These are phyloP conservation scores for Neosalanx taihuensis DNA, from an alignment of 2,797 vertebrate genomes.

Conservation along the genomic window DNA sequence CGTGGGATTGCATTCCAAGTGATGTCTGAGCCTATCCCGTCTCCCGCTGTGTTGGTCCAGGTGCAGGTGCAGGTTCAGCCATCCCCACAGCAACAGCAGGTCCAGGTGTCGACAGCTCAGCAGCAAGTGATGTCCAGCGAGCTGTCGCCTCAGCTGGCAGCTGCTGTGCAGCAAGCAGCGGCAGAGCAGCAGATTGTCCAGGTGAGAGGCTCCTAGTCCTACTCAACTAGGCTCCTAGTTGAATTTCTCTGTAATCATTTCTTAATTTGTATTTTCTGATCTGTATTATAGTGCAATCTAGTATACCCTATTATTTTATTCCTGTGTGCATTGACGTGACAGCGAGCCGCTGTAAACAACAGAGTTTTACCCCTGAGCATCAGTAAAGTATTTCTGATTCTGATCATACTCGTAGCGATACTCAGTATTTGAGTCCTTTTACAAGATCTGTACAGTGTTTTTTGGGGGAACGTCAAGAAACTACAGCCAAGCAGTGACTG, in stretches of 20 bases:
- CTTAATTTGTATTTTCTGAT: too few species aligned
- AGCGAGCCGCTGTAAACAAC: too few species aligned
- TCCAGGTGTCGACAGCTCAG: constrained; percentile 82
- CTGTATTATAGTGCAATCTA: too few species aligned
- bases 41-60: constrained; percentile 59
- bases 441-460: too few species aligned
- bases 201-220: constrained; percentile 57
- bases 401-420: too few species aligned
- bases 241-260: too few species aligned
- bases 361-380: too few species aligned
- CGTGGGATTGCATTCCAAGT: constrained; percentile 11
- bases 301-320: too few species aligned
- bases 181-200: constrained; percentile 90
- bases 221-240: too few species aligned
- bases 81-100: constrained; percentile 83
- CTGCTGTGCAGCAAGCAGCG: constrained; percentile 76
- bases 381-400: too few species aligned
- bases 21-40: constrained; percentile 3
- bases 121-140: constrained; percentile 71
- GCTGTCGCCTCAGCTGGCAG: constrained; percentile 78
- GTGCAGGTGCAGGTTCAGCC: constrained; percentile 92
- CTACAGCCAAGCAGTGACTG: background rate
- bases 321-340: too few species aligned
- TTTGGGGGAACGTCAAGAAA: background rate
- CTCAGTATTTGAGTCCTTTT: too few species aligned